Evolutionary conservation across 2,888 invertebrate genomes (phyloP).

Genomic region (Lydus trimaculatus): DNA sequence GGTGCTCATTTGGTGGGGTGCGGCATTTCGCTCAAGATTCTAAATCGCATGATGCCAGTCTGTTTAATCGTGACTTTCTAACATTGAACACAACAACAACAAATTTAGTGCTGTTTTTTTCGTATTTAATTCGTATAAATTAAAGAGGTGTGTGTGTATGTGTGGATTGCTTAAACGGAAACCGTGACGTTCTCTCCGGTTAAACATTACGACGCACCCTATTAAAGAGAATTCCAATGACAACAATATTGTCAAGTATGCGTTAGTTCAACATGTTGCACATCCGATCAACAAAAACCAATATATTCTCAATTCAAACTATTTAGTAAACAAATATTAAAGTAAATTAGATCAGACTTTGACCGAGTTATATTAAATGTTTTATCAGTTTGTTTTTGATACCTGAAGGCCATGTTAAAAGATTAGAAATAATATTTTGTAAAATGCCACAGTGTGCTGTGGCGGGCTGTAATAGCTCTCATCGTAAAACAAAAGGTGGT

Average conservation of each 20-base stretch:
- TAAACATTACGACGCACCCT: not conserved
- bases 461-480: slow-evolving; percentile 65
- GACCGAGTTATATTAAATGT: slow-evolving; percentile 12
- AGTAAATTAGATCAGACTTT: slow-evolving; percentile 2
- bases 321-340: not conserved
- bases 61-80: not conserved
- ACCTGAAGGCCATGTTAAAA: slow-evolving; percentile 2
- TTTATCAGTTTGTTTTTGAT: not conserved
- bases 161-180: not conserved
- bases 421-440: not conserved
- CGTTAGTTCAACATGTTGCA: not conserved
- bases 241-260: not conserved
- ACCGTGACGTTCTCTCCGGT: not conserved
- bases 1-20: slow-evolving; percentile 59
- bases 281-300: not conserved
- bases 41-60: not conserved
- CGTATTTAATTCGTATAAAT: not conserved
- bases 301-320: not conserved
- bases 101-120: not conserved
- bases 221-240: not conserved
- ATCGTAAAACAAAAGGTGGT: slow-evolving; percentile 65
- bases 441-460: slow-evolving; percentile 68
- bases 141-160: not conserved
- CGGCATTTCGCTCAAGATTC: slow-evolving; percentile 42
- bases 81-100: not conserved